Evolutionary conservation across 2,888 invertebrate genomes (phyloP).

Genomic region (Athripsodes cinereus): DNA sequence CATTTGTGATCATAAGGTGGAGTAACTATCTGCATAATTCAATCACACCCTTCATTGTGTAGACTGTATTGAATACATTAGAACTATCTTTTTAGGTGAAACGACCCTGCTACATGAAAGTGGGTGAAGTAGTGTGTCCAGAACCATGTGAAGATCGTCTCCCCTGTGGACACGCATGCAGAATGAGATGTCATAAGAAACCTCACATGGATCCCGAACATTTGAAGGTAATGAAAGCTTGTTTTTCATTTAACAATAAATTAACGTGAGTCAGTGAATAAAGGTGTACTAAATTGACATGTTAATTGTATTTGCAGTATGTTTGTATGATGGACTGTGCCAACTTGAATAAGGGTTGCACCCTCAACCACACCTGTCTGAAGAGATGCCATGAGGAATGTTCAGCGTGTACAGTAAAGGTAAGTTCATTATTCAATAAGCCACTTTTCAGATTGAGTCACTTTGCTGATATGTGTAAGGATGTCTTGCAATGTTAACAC

Average conservation of each 20-base stretch:
- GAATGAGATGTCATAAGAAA: slow-evolving; percentile 52
- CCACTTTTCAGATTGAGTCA: no score
- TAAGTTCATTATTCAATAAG: slow-evolving; percentile 25
- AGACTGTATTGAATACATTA: background rate
- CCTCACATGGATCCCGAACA: slow-evolving; percentile 53
- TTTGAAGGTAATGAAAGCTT: slow-evolving; percentile 35
- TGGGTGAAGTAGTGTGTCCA: slow-evolving; percentile 37
- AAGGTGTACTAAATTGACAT: no score
- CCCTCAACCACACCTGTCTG: slow-evolving; percentile 42
- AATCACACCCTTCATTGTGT: background rate
- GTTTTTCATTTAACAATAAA: no score
- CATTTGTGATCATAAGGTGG: slow-evolving; percentile 39
- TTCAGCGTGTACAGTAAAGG: slow-evolving; percentile 41
- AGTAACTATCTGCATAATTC: background rate
- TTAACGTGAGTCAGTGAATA: no score
- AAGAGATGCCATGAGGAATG: slow-evolving; percentile 50
- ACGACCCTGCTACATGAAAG: slow-evolving; percentile 41
- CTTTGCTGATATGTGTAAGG: no score
- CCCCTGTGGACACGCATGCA: slow-evolving; percentile 60
- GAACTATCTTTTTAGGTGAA: slow-evolving; percentile 30
- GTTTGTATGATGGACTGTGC: slow-evolving; percentile 44
- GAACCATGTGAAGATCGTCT: slow-evolving; percentile 49
- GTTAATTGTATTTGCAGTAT: slow-evolving; percentile 39
- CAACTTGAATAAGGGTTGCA: slow-evolving; percentile 43
- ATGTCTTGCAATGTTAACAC: no score